Evolutionary conservation across 2,113 vertebrate species (phyloP).

Genomic region (Ceyx cyanopectus): DNA sequence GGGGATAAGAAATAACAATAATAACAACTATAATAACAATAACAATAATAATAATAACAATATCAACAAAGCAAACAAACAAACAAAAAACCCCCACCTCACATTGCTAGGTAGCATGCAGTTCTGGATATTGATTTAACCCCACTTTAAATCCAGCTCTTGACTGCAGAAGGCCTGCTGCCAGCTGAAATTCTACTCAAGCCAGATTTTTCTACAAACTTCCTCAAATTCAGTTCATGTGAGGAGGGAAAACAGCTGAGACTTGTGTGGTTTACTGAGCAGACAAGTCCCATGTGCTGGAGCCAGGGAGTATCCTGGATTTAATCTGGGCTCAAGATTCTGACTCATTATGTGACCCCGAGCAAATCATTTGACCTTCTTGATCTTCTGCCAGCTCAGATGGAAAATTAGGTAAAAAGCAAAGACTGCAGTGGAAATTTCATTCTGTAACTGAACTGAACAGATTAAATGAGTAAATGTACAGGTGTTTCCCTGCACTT

Average conservation of each 20-base stretch:
- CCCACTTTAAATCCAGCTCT: not conserved
- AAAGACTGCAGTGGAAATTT: conserved; percentile 35
- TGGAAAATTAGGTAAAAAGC: conserved; percentile 56
- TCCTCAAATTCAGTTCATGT: conserved; percentile 57
- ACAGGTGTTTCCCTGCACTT: conserved; percentile 46
- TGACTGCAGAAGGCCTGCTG: not conserved
- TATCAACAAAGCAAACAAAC: too few species aligned
- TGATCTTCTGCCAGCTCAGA: conserved; percentile 62
- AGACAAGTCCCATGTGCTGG: not conserved
- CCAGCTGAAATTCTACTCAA: conserved; percentile 23
- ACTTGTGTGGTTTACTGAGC: not conserved
- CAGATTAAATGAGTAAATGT: conserved; percentile 21
- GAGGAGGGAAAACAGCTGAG: conserved; percentile 37
- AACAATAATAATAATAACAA: too few species aligned
- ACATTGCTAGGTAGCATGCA: not conserved
- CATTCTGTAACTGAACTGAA: not conserved
- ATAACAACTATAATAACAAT: too few species aligned
- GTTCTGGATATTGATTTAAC: not conserved
- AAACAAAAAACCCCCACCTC: too few species aligned
- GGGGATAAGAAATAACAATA: not conserved
- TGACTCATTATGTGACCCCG: conserved; percentile 58
- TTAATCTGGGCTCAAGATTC: conserved; percentile 35
- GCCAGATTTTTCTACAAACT: conserved; percentile 37
- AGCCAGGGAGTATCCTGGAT: not conserved
- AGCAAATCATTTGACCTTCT: conserved; percentile 57